Base-by-base conservation (phyloP, 1,140 invertebrate species). In the Diabrotica virgifera region DNA sequence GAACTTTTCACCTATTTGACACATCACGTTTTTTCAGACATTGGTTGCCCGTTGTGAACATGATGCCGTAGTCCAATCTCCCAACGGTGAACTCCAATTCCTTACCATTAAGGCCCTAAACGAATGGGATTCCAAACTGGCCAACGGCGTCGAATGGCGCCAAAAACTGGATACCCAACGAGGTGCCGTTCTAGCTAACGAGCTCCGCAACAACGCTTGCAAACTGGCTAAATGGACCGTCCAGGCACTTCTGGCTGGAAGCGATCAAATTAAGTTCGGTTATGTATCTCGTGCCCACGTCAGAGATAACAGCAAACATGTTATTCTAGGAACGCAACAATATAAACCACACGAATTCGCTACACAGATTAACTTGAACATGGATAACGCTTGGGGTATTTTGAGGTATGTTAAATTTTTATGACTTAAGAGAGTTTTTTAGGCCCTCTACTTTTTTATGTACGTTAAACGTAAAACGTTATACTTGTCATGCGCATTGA, bases 331-430 rank as follows among this genome's bases (percentile, higher is more conserved):
- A 36, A 99, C 96, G 5, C 97, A 99, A 80, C 97, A 99, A 79
- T 99, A 97, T 80, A 97, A 97, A 77, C 98, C 98, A 3, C 90
- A 92, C 73, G 97, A 99, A 82, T 99, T 99, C 81, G 97, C 97
- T 6, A 94, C 92, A 5, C 97, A 99, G 82, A 99, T 99, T 73
- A 99, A 97, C 83, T 81, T 99, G 66, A 99, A 97, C 76, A 97
- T 99, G 95, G 98, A 99, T 77, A 99, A 99, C 80, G 96, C 93
- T 2, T 99, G 97, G 97, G 98, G 97, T 66, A 94, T 99, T 59
- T 81, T 99, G n/a, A 86, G 97, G 69, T 70, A 56, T 63, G 52
- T 64, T 55, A 63, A n/a, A 61, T 51, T 9, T 36, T n/a, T 61
- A 51, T 13, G n/a, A n/a, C n/a, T n/a, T n/a, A n/a, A n/a, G n/a